Conservation (phyloP, 2,113 vertebrate genomes). For the Sus scrofa region DNA sequence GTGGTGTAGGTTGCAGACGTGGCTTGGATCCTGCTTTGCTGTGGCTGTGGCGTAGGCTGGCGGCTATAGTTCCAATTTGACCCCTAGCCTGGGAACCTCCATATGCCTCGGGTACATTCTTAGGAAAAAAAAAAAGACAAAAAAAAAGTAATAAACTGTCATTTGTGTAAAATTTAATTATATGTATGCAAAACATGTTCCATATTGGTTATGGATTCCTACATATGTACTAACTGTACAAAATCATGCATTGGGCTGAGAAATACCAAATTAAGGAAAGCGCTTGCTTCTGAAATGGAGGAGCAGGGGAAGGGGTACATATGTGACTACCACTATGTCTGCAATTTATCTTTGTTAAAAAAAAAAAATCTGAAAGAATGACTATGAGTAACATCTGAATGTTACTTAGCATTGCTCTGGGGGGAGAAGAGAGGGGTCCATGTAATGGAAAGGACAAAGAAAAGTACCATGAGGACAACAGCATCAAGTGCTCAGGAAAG, state of each 20-base stretch:
- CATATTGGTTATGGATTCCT: background rate
- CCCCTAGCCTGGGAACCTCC: too few species aligned
- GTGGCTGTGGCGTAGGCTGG: too few species aligned
- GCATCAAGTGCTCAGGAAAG: background rate
- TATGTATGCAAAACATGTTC: conserved; percentile 26
- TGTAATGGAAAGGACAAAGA: background rate
- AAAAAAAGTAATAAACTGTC: background rate
- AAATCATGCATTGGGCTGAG: background rate
- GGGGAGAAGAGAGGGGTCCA: background rate
- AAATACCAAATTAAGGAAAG: background rate
- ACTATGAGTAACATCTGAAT: background rate
- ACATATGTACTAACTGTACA: background rate
- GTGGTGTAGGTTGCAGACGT: too few species aligned
- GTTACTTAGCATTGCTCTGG: background rate
- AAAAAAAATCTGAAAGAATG: background rate
- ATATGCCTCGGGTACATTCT: too few species aligned
- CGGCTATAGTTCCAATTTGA: too few species aligned
- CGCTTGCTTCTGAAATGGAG: background rate
- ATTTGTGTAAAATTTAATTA: background rate
- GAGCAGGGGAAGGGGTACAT: background rate
- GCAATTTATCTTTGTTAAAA: conserved; percentile 6
- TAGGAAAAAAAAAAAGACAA: too few species aligned
- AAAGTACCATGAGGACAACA: background rate
- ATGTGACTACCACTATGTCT: background rate
- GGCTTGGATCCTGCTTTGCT: too few species aligned